A percentile compares a stretch with the other conserved stretches of the same genome.
These are phyloP conservation scores for Avahi laniger DNA, from an alignment of 2,797 vertebrate genomes.

Conservation along the genomic window DNA sequence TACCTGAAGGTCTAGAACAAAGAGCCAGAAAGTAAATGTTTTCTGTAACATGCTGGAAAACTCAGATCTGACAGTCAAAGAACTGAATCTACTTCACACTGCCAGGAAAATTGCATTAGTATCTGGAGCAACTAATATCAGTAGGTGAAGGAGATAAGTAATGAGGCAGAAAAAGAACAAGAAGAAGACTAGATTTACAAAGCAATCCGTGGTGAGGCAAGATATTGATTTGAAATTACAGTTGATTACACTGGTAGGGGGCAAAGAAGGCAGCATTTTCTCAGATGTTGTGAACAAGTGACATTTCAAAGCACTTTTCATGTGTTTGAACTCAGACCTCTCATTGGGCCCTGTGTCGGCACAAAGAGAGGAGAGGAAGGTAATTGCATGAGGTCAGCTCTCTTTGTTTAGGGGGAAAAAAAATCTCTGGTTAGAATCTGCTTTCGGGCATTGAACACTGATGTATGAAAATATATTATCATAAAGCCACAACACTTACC, in stretches of 20 bases:
- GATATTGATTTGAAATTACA: slow-evolving; percentile 78
- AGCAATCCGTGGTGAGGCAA: slow-evolving; percentile 63
- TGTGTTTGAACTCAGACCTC: slow-evolving; percentile 62
- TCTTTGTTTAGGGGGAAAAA: slow-evolving; percentile 10
- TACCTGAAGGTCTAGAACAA: slow-evolving; percentile 58
- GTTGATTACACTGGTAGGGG: slow-evolving; percentile 68
- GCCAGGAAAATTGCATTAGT: slow-evolving; percentile 48
- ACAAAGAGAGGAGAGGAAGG: neutral
- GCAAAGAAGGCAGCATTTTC: slow-evolving; percentile 47
- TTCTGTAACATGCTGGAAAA: slow-evolving; percentile 43
- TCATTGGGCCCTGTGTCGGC: neutral
- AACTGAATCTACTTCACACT: slow-evolving; percentile 31
- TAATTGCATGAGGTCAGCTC: slow-evolving; percentile 35
- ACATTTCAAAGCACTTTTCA: slow-evolving; percentile 60
- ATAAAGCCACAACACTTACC: neutral
- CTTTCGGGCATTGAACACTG: neutral
- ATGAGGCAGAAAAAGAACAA: slow-evolving; percentile 70
- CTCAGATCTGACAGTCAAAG: slow-evolving; percentile 38
- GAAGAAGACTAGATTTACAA: slow-evolving; percentile 60
- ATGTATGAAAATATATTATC: neutral
- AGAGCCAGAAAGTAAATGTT: slow-evolving; percentile 47
- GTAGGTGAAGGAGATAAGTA: slow-evolving; percentile 63
- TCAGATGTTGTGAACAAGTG: slow-evolving; percentile 52
- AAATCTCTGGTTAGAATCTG: neutral
- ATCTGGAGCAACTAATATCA: slow-evolving; percentile 45